Base-by-base conservation (phyloP, 2,797 vertebrate genomes). In the Heterohyrax brucei region DNA sequence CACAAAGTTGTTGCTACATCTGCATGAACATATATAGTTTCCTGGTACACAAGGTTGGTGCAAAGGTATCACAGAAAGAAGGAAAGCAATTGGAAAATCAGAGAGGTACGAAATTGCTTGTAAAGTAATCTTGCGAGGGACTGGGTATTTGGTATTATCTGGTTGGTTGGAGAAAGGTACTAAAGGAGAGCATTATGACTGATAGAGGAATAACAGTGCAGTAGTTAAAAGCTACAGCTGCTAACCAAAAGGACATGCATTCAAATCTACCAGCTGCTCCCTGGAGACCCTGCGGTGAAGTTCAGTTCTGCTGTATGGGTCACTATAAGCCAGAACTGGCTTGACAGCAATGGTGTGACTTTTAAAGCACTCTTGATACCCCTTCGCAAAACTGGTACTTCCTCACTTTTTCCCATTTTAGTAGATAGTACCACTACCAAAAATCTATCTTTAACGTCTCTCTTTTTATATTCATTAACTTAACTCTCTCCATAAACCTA, bases 341-440 rank as follows among this genome's bases (percentile, higher is more conserved):
- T 56, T 16, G 12, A 56, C 12, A 13, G 53, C 53, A 56, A 14
- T 16, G 53, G 12, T 56, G 13, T 56, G 53, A 16, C 18, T 56
- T 56, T 7, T 22, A 19, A 18, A 56, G 10, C 24, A 33, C 21
- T 56, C 66, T 48, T 68, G 22, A 28, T 18, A 30, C 56, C 5
- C 16, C 2, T 61, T 93, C 48, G 30, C 19, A 7, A 68, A 62
- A 5, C 28, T 48, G 4, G 7, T 77, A 50, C 44, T 50, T 79
- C 3, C 48, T 85, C 8, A 50, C 68, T 93, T 90, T 16, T 62
- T 30, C 64, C 82, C n/a, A 89, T 72, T 66, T 80, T 81, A 75
- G 30, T 33, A 83, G 44, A 64, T 85, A 19, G 4, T 64, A 61
- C 26, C 19, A 81, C 18, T 7, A 39, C 7, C 46, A 85, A 73